phyloP scores from a whole-genome alignment of 2,797 vertebrate genomes.

The Phrynocephalus vlangalii region DNA sequence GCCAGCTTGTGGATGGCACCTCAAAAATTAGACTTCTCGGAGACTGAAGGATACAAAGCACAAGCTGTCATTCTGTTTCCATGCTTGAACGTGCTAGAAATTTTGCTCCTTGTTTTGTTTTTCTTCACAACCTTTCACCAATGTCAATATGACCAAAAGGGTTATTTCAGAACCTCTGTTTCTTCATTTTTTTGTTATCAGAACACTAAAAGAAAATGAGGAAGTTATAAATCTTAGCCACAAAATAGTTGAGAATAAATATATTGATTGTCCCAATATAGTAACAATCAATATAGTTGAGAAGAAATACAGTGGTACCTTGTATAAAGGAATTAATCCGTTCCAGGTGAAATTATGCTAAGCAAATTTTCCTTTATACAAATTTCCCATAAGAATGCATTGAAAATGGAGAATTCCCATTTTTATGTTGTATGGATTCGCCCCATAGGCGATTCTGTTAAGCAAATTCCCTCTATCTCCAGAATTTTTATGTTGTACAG shows the following conservation, averaged over 20 bases:
- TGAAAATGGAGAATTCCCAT: no score
- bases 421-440: no score
- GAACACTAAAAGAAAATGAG: not conserved
- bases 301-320: no score
- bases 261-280: not conserved
- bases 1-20: slow-evolving; percentile 6
- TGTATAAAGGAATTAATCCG: no score
- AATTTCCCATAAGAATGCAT: no score
- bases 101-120: not conserved
- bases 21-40: slow-evolving; percentile 32
- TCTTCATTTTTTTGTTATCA: not conserved
- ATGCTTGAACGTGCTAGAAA: not conserved
- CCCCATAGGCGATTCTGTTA: no score
- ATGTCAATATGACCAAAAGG: slow-evolving; percentile 5
- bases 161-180: not conserved
- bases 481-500: no score
- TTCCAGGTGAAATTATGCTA: no score
- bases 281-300: no score
- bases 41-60: slow-evolving; percentile 22
- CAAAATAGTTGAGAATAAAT: not conserved
- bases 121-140: slow-evolving; percentile 7
- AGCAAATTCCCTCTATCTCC: no score
- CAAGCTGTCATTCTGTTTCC: slow-evolving; percentile 25
- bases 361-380: no score
- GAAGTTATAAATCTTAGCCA: not conserved